A percentile compares a stretch with the other conserved stretches of the same genome.
Conservation (phyloP, 1,140 invertebrate genomes). For the Andricus grossulariae region DNA sequence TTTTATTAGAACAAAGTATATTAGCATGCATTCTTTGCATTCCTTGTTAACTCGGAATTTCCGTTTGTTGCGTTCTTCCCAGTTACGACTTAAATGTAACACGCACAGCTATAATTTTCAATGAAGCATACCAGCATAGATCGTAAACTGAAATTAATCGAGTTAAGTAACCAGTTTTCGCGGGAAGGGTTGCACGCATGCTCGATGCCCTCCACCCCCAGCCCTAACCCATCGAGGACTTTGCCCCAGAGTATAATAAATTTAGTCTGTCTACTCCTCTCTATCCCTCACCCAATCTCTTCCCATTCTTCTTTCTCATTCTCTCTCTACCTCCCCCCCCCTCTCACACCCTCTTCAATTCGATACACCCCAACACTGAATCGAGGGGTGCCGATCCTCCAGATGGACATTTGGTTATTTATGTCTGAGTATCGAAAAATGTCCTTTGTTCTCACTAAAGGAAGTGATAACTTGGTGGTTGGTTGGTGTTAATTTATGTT, state of each 20-base stretch:
- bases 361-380: background rate
- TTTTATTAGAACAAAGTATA: constrained; percentile 26
- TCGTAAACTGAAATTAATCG: constrained; percentile 53
- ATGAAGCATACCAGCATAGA: constrained; percentile 49
- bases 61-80: constrained; percentile 40
- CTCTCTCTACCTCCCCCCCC: background rate
- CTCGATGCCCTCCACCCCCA: constrained; percentile 11
- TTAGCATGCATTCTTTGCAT: constrained; percentile 29
- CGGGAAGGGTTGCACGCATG: constrained; percentile 41
- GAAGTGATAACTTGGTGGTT: no score
- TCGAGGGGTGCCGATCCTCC: no score
- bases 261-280: constrained; percentile 31
- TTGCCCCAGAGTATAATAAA: constrained; percentile 40
- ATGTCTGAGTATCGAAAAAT: no score
- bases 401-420: no score
- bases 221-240: background rate
- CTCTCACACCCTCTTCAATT: background rate
- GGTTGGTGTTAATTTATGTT: no score
- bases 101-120: constrained; percentile 51
- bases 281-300: constrained; percentile 18
- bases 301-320: constrained; percentile 18
- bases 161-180: constrained; percentile 48
- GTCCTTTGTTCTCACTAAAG: no score
- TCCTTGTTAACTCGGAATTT: constrained; percentile 22
- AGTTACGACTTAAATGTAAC: constrained; percentile 38